phyloP scores from a whole-genome alignment of 2,888 invertebrate genomes.

The Gandaritis pyraliata region DNA sequence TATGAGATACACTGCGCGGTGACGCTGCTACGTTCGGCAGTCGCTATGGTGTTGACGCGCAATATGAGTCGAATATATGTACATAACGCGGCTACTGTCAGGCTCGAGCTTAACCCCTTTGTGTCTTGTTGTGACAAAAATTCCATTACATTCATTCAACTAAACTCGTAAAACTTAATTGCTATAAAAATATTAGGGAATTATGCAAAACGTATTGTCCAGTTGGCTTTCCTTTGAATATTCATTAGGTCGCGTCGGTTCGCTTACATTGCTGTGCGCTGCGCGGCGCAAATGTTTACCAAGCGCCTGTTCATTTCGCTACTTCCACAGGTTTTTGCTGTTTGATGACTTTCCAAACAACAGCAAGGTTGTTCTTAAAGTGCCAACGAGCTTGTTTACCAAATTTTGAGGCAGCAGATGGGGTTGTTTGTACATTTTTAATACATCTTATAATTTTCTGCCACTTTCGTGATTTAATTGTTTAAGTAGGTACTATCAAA shows the following conservation, averaged over 20 bases:
- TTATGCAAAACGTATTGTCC: slow-evolving; percentile 15
- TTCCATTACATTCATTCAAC: not conserved
- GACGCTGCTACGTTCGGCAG: too few relatives aligned
- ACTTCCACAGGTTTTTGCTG: slow-evolving; percentile 34
- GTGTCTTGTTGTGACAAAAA: too few relatives aligned
- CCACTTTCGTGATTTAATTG: too few relatives aligned
- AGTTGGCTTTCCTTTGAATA: slow-evolving; percentile 23
- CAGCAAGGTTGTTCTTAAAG: slow-evolving; percentile 15
- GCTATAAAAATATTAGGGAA: slow-evolving; percentile 6
- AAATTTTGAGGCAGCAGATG: not conserved
- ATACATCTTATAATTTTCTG: not conserved
- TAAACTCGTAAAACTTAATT: slow-evolving; percentile 8
- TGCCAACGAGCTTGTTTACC: slow-evolving; percentile 16
- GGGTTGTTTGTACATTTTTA: slow-evolving; percentile 9
- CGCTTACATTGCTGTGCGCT: slow-evolving; percentile 24
- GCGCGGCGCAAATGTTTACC: slow-evolving; percentile 25
- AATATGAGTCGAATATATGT: too few relatives aligned
- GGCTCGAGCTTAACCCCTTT: too few relatives aligned
- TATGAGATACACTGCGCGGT: too few relatives aligned
- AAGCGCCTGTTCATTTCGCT: slow-evolving; percentile 23
- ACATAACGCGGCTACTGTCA: too few relatives aligned
- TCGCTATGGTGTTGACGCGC: too few relatives aligned
- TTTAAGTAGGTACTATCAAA: too few relatives aligned
- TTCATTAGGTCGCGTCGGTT: slow-evolving; percentile 23
- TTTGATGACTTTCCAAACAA: slow-evolving; percentile 34